phyloP scores from a whole-genome alignment of 2,113 vertebrate genomes.

The Cyphomyrus plagiostoma region DNA sequence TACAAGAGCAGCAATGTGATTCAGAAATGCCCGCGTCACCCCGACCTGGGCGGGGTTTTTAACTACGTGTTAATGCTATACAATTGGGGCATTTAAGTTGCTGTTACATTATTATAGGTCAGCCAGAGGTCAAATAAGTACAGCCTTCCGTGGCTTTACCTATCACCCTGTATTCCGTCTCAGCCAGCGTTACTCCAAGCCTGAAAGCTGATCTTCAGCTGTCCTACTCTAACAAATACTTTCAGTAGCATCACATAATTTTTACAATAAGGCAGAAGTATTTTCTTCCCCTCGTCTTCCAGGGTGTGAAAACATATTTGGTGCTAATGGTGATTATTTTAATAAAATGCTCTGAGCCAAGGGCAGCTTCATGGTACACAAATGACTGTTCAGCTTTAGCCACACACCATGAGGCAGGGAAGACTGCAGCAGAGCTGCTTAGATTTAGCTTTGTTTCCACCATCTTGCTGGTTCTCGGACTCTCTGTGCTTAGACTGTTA shows the following conservation, averaged over 20 bases:
- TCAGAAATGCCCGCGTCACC: not conserved
- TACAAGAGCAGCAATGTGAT: not conserved
- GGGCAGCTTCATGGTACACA: not conserved
- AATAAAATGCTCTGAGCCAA: not conserved
- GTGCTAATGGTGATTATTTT: slow-evolving; percentile 7
- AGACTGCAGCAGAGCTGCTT: not conserved
- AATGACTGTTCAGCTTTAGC: not conserved
- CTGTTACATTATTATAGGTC: not conserved
- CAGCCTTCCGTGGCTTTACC: not conserved
- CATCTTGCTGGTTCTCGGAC: not conserved
- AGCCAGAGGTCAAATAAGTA: not conserved
- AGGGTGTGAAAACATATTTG: not conserved
- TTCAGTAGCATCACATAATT: not conserved
- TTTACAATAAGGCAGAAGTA: not conserved
- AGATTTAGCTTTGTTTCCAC: not conserved
- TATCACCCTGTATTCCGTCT: not conserved
- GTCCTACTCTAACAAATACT: not conserved
- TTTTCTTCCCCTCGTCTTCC: not conserved
- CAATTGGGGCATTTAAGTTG: not conserved
- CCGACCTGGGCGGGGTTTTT: not conserved
- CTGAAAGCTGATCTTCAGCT: not conserved
- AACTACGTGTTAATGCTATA: not conserved
- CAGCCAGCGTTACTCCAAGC: not conserved
- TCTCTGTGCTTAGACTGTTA: not conserved
- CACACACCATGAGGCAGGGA: not conserved